These are phyloP conservation scores for Ardeotis arabs DNA, from an alignment of 2,113 vertebrate genomes.

Conservation along the genomic window DNA sequence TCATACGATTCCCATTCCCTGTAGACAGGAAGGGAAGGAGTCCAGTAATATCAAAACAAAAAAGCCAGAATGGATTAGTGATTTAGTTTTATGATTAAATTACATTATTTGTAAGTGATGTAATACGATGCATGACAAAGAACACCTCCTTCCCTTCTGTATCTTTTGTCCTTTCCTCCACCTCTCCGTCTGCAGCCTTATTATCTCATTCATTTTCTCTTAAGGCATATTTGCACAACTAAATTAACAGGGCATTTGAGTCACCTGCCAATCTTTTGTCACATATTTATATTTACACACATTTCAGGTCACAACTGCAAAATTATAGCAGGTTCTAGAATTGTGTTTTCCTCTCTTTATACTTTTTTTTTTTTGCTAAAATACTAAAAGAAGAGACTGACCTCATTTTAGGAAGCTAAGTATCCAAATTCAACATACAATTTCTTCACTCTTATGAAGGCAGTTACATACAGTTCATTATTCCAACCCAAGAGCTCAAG, in stretches of 20 bases:
- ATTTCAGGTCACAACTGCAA: background rate
- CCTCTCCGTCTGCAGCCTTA: conserved; percentile 55
- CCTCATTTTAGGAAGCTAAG: background rate
- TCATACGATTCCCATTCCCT: background rate
- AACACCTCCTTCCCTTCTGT: conserved; percentile 68
- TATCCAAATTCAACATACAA: background rate
- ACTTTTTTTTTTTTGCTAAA: background rate
- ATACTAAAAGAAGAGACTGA: background rate
- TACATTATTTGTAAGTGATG: conserved; percentile 21
- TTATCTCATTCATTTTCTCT: background rate
- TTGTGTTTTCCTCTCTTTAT: background rate
- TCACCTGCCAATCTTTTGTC: background rate
- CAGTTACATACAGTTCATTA: background rate
- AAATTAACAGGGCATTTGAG: background rate
- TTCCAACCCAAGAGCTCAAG: background rate
- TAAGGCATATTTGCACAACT: background rate
- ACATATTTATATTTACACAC: background rate
- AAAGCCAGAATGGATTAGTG: background rate
- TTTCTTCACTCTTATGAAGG: background rate
- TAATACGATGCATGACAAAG: conserved; percentile 34
- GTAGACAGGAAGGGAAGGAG: background rate
- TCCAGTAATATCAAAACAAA: background rate
- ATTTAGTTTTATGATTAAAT: conserved; percentile 48
- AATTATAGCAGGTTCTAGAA: background rate
- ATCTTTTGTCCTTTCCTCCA: conserved; percentile 45